These are phyloP conservation scores for Lampris megalopsis DNA, from an alignment of 2,113 vertebrate species.

Conservation along the genomic window DNA sequence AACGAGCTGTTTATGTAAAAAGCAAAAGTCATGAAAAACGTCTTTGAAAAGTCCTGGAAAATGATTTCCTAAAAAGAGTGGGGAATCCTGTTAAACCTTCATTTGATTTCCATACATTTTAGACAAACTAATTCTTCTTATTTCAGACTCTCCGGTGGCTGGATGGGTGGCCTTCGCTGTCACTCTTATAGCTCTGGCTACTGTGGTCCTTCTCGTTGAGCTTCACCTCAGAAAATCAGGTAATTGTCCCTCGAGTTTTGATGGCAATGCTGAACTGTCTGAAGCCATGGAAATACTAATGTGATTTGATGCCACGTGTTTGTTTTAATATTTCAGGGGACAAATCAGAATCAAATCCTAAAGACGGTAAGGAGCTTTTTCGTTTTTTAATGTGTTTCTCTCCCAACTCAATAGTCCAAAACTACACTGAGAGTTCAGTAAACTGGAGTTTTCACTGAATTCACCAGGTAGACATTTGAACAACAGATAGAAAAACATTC, in stretches of 20 bases:
- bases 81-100: not conserved
- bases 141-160: not conserved
- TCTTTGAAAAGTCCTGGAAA: too few relatives aligned
- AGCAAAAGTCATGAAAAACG: too few relatives aligned
- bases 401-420: not conserved
- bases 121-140: constrained; percentile 1
- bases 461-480: too few relatives aligned
- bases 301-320: not conserved
- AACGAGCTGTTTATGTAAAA: too few relatives aligned
- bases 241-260: constrained; percentile 7
- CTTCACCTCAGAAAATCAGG: constrained; percentile 29
- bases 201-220: not conserved
- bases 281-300: not conserved
- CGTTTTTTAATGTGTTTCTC: not conserved
- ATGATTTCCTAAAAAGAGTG: too few relatives aligned
- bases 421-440: too few relatives aligned
- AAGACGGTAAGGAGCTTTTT: constrained; percentile 27
- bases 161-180: constrained; percentile 44
- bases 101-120: not conserved
- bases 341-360: fast-evolving
- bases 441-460: too few relatives aligned
- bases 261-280: too few relatives aligned
- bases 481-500: too few relatives aligned
- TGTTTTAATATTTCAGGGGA: constrained; percentile 18
- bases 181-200: fast-evolving